Evolutionary conservation across 2,888 invertebrate species (phyloP).

Genomic region (Eilema griseolum): DNA sequence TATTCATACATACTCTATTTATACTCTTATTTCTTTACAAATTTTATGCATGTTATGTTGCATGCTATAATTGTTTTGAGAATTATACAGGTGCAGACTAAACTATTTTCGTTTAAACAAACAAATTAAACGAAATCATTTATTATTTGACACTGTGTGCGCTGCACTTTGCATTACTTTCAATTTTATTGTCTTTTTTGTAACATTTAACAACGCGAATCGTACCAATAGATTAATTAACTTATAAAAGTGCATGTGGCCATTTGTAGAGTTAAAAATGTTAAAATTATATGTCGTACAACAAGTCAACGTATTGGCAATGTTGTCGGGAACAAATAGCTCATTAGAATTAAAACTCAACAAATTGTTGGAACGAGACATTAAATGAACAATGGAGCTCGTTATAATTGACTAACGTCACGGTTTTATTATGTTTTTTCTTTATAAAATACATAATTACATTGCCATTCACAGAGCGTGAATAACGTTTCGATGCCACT

Average conservation of each 20-base stretch:
- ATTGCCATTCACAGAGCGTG: conserved; percentile 44
- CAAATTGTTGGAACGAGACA: conserved; percentile 43
- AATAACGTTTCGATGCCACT: conserved; percentile 29
- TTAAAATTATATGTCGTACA: conserved; percentile 1
- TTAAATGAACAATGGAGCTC: conserved; percentile 49
- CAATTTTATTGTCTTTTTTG: conserved; percentile 43
- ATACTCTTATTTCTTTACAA: not conserved
- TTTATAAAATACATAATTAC: conserved; percentile 36
- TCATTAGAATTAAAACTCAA: conserved; percentile 48
- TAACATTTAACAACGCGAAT: conserved; percentile 31
- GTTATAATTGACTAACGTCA: conserved; percentile 48
- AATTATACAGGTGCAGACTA: conserved; percentile 1
- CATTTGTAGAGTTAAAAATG: not conserved
- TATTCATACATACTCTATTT: too few relatives aligned
- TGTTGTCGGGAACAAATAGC: conserved; percentile 37
- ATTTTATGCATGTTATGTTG: not conserved
- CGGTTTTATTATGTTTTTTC: conserved; percentile 23
- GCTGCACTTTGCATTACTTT: conserved; percentile 46
- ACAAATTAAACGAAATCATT: conserved; percentile 36
- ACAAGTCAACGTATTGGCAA: conserved; percentile 24
- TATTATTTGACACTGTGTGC: conserved; percentile 30
- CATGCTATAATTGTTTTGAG: too few relatives aligned
- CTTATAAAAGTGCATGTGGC: conserved; percentile 23
- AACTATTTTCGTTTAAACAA: conserved; percentile 7
- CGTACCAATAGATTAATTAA: conserved; percentile 37